phyloP scores from a whole-genome alignment of 2,797 vertebrate species.

The Otolemur crassicaudatus region DNA sequence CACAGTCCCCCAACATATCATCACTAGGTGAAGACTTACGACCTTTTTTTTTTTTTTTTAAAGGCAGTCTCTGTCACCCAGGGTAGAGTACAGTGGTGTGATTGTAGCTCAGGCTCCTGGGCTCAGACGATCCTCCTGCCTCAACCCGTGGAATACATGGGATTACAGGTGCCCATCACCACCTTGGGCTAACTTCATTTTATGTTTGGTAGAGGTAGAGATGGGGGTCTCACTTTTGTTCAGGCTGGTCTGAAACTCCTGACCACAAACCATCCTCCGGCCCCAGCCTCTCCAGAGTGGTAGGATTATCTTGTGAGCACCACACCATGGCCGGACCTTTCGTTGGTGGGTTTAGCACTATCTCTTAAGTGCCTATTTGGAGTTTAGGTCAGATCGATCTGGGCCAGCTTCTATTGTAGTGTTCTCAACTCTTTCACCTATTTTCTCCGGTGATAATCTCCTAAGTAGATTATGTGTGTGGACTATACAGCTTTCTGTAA shows the following conservation, averaged over 20 bases:
- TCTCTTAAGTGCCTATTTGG: background rate
- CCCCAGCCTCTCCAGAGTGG: background rate
- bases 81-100: too few relatives aligned
- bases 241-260: too few relatives aligned
- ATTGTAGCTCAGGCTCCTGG: too few relatives aligned
- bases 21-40: background rate
- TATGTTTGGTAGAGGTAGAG: too few relatives aligned
- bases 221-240: too few relatives aligned
- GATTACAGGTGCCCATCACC: too few relatives aligned
- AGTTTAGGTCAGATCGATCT: background rate
- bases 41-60: background rate
- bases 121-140: too few relatives aligned
- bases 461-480: background rate
- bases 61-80: too few relatives aligned
- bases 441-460: background rate
- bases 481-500: background rate
- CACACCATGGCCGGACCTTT: background rate
- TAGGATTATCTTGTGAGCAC: too few relatives aligned
- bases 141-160: too few relatives aligned
- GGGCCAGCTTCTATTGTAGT: background rate
- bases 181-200: too few relatives aligned
- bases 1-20: accelerated
- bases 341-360: background rate
- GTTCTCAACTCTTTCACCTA: background rate
- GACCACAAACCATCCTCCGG: too few relatives aligned